Evolutionary conservation across 1,140 invertebrate species (phyloP), one percentile per base, ranked within the genome.

Genomic region (Riptortus pedestris): DNA sequence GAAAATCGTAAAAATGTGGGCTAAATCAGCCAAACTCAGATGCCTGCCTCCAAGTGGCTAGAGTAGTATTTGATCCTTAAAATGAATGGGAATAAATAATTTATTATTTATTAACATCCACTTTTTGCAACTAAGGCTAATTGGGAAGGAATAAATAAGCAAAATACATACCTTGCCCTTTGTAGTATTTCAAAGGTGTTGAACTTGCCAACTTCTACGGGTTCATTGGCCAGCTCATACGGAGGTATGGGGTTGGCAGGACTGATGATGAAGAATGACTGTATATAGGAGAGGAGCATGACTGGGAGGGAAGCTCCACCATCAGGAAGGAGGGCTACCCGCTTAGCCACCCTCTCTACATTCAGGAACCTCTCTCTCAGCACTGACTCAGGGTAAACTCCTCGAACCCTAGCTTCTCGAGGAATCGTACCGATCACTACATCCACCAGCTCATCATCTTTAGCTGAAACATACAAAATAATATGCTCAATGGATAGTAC

Each of bases 111-210:
- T n/a, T n/a, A n/a, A n/a, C n/a, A n/a, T n/a, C n/a, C n/a, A n/a
- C n/a, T n/a, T n/a, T n/a, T n/a, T n/a, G n/a, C n/a, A n/a, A n/a
- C n/a, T n/a, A n/a, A n/a, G n/a, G n/a, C n/a, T n/a, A n/a, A n/a
- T n/a, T n/a, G n/a, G n/a, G n/a, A n/a, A n/a, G n/a, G n/a, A n/a
- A n/a, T n/a, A n/a, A n/a, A n/a, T n/a, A n/a, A n/a, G n/a, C n/a
- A n/a, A n/a, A 33, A 31, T 26, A 33, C 70, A 76, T 78, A 91
- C 85, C 87, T 86, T 1, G 91, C 91, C 74, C 92, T 81, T 66
- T 88, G 83, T 22, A 97, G 79, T 64, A 97, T 86, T 63, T 91
- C 89, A 74, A 88, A 93, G 2, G 91, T 94, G 74, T 88, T 85
- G 73, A 90, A 75, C 71, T 82, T 73, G 57, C 80, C 76, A 73